Conservation (phyloP, 1,140 invertebrate genomes). For the Coelopa frigida region DNA sequence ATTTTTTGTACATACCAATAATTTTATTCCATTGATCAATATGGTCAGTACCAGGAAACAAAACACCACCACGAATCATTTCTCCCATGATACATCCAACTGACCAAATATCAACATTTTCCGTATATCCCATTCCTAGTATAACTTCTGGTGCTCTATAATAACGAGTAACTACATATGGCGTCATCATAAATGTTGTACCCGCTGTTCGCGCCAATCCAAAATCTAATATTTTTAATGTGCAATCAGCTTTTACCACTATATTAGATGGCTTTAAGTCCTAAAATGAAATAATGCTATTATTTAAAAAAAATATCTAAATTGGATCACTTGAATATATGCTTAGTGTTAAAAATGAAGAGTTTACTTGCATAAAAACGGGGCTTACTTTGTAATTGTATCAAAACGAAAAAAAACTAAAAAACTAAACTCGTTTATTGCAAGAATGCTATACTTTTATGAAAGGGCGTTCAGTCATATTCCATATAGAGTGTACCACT, state of each 20-base stretch:
- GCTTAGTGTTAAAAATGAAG: too few relatives aligned
- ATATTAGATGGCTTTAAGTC: conserved; percentile 99
- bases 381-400: too few relatives aligned
- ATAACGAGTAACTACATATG: conserved; percentile 95
- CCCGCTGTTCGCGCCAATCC: conserved; percentile 92
- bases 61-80: conserved; percentile 92
- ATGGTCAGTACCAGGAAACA: conserved; percentile 96
- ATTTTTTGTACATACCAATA: too few relatives aligned
- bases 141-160: conserved; percentile 96
- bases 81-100: conserved; percentile 99
- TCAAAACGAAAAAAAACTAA: too few relatives aligned
- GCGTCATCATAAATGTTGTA: conserved; percentile 97
- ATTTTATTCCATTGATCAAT: conserved; percentile 99
- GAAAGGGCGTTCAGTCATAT: too few relatives aligned
- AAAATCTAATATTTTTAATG: conserved; percentile 96
- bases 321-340: too few relatives aligned
- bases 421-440: too few relatives aligned
- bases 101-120: conserved; percentile 98
- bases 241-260: conserved; percentile 97
- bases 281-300: too few relatives aligned
- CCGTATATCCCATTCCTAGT: conserved; percentile 95
- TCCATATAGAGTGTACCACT: too few relatives aligned
- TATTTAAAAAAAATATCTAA: too few relatives aligned
- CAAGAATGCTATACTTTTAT: too few relatives aligned
- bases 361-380: too few relatives aligned